Evolutionary conservation across 2,797 vertebrate species (phyloP).

Genomic region (Ara ararauna): DNA sequence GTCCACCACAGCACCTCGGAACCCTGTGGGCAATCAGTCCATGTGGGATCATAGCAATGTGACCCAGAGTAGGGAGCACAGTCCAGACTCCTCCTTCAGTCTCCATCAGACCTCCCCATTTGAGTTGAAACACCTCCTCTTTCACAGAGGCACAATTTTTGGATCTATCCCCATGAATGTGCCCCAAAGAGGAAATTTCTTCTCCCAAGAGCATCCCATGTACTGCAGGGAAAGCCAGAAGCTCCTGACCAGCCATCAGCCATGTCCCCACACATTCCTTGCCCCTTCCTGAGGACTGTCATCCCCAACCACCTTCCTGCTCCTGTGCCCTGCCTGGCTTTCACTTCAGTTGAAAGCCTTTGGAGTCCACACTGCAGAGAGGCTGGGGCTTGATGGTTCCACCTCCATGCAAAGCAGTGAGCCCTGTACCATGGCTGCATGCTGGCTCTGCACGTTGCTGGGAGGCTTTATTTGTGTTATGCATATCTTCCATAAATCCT

Average conservation of each 20-base stretch:
- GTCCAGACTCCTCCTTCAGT: not conserved
- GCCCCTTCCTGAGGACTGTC: not conserved
- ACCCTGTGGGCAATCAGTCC: not conserved
- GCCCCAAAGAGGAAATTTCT: not conserved
- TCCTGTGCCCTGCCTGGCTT: not conserved
- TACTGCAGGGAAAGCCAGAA: not conserved
- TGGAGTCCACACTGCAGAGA: rapidly evolving
- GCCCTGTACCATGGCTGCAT: not conserved
- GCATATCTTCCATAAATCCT: conserved; percentile 50
- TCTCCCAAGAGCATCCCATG: not conserved
- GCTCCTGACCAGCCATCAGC: not conserved
- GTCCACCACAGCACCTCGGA: not conserved
- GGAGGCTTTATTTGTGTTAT: conserved; percentile 54
- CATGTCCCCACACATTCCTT: not conserved
- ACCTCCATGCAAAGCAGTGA: not conserved
- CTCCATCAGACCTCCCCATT: not conserved
- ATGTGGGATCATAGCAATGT: rapidly evolving
- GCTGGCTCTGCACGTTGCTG: not conserved
- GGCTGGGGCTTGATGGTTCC: not conserved
- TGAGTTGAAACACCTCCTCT: not conserved
- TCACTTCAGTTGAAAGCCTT: not conserved
- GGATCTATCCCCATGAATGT: not conserved
- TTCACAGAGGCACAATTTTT: not conserved
- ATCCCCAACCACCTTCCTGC: not conserved
- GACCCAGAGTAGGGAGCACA: not conserved